Evolutionary conservation across 2,797 vertebrate species (phyloP), one percentile per base, ranked within the genome.

Genomic region (Propithecus perrieri): DNA sequence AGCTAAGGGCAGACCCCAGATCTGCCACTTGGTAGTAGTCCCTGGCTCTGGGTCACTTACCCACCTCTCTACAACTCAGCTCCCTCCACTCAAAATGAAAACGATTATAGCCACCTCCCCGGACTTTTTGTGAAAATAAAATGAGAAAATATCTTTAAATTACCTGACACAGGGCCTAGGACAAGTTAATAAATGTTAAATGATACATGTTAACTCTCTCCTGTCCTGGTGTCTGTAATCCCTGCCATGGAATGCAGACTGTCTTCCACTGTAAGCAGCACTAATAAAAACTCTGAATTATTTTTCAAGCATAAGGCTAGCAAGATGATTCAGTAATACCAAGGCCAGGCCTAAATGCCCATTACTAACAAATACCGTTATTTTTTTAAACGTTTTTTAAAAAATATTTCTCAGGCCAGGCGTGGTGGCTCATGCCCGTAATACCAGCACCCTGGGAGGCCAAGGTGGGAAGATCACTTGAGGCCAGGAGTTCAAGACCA

Each of bases 261-360:
- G 69, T 61, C 83, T 67, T 59, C 86, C 74, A 38, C 2, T n/a
- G 46, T 33, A 48, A 38, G 48, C 18, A 50, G 24, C 12, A 24
- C 74, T 3, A 38, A 65, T 63, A 78, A 74, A 75, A 89, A 85
- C 48, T 84, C 0, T 12, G 35, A 78, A 75, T 67, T 93, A 85
- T 83, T 91, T 91, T 89, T 95, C 89, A 80, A 92, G 93, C 6
- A 0, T 28, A 4, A 46, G 17, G 38, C 46, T 57, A 74, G 15
- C 20, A 72, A 63, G 88, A 90, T 87, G 93, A 90, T 30, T 95
- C 96, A 75, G 80, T 35, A 43, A 69, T 26, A 81, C 75, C 84
- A 67, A 78, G 61, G n/a, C 67, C 53, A 65, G 84, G 55, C 43
- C 48, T 38, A n/a, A 84, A 75, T 22, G 50, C 87, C 80, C 20